Evolutionary conservation across 2,888 invertebrate genomes (phyloP).

Genomic region (Chloroclystis v-ata): DNA sequence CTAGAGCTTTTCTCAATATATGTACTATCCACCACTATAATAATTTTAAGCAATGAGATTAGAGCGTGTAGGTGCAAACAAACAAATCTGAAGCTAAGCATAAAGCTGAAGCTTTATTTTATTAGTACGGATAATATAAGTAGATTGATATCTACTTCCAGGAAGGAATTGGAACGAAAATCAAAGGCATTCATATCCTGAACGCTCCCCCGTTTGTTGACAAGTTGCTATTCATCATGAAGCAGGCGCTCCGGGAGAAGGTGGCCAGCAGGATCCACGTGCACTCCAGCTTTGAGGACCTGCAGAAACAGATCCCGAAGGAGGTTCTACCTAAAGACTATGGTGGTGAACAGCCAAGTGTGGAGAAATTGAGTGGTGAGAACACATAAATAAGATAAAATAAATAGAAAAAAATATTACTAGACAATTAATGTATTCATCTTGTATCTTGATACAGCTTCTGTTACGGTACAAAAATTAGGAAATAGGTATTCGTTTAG

Average conservation of each 20-base stretch:
- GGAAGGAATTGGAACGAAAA: constrained; percentile 67
- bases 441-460: too few species aligned
- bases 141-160: constrained; percentile 31
- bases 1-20: too few species aligned
- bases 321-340: constrained; percentile 64
- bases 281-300: constrained; percentile 54
- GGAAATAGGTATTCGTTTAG: too few species aligned
- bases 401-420: too few species aligned
- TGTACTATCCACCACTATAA: too few species aligned
- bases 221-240: constrained; percentile 53
- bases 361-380: constrained; percentile 52
- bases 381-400: not conserved
- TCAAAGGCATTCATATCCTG: constrained; percentile 66
- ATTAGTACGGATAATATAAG: too few species aligned
- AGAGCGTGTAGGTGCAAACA: too few species aligned
- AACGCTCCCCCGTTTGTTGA: constrained; percentile 65
- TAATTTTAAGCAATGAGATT: too few species aligned
- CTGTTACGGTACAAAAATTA: too few species aligned
- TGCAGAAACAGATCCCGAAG: constrained; percentile 59
- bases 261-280: constrained; percentile 62
- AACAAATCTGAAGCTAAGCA: too few species aligned
- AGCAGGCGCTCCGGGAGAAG: constrained; percentile 61
- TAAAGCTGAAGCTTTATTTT: too few species aligned
- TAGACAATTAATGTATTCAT: too few species aligned
- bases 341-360: constrained; percentile 50